These are phyloP conservation scores for Leptarthrus brevirostris DNA, from an alignment of 2,888 invertebrate genomes.

Conservation along the genomic window DNA sequence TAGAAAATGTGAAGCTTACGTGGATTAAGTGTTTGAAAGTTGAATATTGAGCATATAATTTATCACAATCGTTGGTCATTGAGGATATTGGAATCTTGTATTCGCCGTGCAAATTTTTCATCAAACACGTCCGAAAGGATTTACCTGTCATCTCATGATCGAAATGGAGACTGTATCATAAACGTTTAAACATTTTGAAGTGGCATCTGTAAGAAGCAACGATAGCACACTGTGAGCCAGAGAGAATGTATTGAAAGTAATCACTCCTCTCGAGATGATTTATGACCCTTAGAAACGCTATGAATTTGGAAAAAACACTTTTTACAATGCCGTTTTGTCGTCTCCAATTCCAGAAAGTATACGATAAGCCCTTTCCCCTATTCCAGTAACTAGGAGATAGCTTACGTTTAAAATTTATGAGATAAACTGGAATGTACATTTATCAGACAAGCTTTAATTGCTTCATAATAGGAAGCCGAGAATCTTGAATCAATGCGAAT, in stretches of 20 bases:
- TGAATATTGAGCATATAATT: no score
- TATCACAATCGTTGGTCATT: no score
- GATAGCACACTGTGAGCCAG: not conserved
- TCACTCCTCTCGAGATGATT: slow-evolving; percentile 18
- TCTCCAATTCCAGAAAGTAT: not conserved
- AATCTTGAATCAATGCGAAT: not conserved
- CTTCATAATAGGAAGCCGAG: not conserved
- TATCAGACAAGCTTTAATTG: not conserved
- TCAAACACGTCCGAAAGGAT: not conserved
- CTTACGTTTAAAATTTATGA: slow-evolving; percentile 33
- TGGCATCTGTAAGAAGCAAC: slow-evolving; percentile 17
- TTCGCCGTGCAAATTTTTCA: no score
- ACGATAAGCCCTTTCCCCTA: not conserved
- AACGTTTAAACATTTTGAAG: not conserved
- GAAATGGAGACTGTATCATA: slow-evolving; percentile 14
- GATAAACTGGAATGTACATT: slow-evolving; percentile 27
- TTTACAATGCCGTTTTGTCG: slow-evolving; percentile 12
- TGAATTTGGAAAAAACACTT: slow-evolving; percentile 22
- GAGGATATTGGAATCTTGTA: no score
- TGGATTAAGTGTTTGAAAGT: no score
- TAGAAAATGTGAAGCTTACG: no score
- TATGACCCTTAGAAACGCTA: slow-evolving; percentile 13
- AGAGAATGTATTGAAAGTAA: slow-evolving; percentile 28
- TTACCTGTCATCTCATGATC: not conserved
- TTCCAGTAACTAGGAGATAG: not conserved